phyloP scores from a whole-genome alignment of 1,140 invertebrate species.

The Apis cerana region DNA sequence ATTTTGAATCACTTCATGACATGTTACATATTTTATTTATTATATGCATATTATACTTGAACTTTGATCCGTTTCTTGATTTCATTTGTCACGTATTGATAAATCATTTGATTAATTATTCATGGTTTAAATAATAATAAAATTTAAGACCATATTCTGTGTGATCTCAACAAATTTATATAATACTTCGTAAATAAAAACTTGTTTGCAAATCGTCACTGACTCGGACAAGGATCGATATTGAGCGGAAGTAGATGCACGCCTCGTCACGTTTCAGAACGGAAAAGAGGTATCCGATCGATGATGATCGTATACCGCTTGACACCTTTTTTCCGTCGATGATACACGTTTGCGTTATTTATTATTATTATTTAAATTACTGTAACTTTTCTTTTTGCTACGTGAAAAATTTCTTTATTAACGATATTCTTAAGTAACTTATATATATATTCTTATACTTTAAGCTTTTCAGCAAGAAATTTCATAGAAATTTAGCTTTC shows the following conservation, averaged over 20 bases:
- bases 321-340: conserved; percentile 9
- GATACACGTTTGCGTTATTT: too few species aligned
- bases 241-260: conserved; percentile 3
- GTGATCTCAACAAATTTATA: too few species aligned
- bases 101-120: too few species aligned
- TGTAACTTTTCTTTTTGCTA: too few species aligned
- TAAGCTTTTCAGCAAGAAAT: not conserved
- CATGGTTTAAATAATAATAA: too few species aligned
- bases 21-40: too few species aligned
- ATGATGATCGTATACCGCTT: conserved; percentile 16
- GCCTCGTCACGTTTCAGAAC: conserved; percentile 22
- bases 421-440: not conserved
- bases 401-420: not conserved
- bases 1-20: too few species aligned
- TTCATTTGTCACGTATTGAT: too few species aligned
- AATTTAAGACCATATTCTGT: too few species aligned
- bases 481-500: not conserved
- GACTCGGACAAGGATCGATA: not conserved
- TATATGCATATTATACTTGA: too few species aligned
- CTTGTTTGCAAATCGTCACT: not conserved
- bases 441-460: not conserved
- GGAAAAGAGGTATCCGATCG: conserved; percentile 5
- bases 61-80: too few species aligned
- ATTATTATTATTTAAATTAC: not conserved
- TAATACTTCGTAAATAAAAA: not conserved